phyloP scores from a whole-genome alignment of 1,140 invertebrate species.

The Tachypleus tridentatus region DNA sequence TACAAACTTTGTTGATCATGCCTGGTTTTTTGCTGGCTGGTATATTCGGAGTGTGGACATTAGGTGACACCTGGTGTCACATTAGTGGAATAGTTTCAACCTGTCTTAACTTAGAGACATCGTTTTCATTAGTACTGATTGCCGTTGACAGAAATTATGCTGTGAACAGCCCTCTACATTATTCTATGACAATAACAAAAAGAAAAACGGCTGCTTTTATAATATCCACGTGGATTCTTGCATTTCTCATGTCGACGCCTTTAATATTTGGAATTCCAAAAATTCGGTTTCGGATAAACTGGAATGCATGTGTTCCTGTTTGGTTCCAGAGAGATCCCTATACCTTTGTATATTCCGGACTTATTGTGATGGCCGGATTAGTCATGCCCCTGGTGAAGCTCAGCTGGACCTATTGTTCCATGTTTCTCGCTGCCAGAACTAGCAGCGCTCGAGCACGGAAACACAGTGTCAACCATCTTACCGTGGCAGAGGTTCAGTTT shows the following conservation, averaged over 20 bases:
- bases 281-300: conserved; percentile 7
- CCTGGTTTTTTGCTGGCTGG: conserved; percentile 41
- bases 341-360: conserved; percentile 7
- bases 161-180: conserved; percentile 69
- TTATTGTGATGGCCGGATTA: conserved; percentile 38
- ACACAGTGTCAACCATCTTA: conserved; percentile 38
- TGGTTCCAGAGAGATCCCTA: conserved; percentile 11
- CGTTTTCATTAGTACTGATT: conserved; percentile 63
- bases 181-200: conserved; percentile 61
- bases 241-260: conserved; percentile 9
- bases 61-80: conserved; percentile 35
- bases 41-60: conserved; percentile 28
- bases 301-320: conserved; percentile 22
- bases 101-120: conserved; percentile 42
- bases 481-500: neutral
- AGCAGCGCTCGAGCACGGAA: conserved; percentile 55
- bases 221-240: conserved; percentile 29
- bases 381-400: conserved; percentile 52
- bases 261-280: conserved; percentile 4
- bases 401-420: conserved; percentile 54
- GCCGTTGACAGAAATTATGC: conserved; percentile 75
- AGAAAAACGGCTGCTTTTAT: conserved; percentile 55
- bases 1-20: conserved; percentile 46
- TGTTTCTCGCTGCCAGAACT: conserved; percentile 53
- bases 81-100: conserved; percentile 40